phyloP scores from a whole-genome alignment of 2,888 invertebrate genomes.

The Xanthia icteritia region DNA sequence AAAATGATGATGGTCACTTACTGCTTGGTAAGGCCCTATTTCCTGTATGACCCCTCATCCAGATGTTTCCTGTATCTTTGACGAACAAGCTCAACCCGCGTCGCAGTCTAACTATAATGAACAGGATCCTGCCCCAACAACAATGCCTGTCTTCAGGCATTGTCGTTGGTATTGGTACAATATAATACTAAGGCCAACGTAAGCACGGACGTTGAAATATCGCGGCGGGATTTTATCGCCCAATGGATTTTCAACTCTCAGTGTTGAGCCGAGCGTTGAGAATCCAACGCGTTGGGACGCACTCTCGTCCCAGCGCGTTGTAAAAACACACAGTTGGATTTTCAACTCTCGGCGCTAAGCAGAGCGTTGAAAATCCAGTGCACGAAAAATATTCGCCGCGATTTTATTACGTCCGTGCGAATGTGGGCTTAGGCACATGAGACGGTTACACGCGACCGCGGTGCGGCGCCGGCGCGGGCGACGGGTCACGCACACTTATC shows the following conservation, averaged over 20 bases:
- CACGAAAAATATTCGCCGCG: too few relatives aligned
- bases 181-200: neutral
- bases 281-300: too few relatives aligned
- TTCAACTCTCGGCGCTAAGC: too few relatives aligned
- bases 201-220: too few relatives aligned
- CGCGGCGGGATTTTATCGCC: too few relatives aligned
- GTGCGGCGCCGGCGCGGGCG: neutral
- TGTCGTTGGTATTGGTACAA: neutral
- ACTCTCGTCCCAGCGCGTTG: too few relatives aligned
- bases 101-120: neutral
- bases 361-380: too few relatives aligned
- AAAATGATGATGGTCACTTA: neutral
- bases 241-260: too few relatives aligned
- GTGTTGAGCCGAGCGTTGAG: too few relatives aligned
- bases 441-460: slow-evolving; percentile 22
- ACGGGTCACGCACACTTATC: slow-evolving; percentile 54
- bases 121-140: neutral
- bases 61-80: neutral
- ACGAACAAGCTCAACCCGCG: neutral
- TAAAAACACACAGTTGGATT: too few relatives aligned
- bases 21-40: too few relatives aligned
- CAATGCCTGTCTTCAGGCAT: neutral
- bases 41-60: neutral
- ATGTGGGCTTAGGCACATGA: slow-evolving; percentile 16
- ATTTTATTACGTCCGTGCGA: too few relatives aligned